phyloP scores from a whole-genome alignment of 1,140 invertebrate species.

The Lepidotrigona ventralis region DNA sequence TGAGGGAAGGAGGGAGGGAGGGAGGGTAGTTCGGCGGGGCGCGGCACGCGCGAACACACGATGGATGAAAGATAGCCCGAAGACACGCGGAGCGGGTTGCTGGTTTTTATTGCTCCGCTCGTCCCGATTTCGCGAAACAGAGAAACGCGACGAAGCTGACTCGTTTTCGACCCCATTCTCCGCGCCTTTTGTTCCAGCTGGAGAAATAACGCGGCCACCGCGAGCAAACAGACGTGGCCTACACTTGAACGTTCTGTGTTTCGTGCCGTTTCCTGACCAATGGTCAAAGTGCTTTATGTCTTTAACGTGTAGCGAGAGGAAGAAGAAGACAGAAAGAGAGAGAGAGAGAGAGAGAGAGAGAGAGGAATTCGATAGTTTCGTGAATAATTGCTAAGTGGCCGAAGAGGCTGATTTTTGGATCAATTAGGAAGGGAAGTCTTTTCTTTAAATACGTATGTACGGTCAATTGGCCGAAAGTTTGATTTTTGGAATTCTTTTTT shows the following conservation, averaged over 20 bases:
- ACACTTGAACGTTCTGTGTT: neutral
- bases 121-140: constrained; percentile 10
- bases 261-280: constrained; percentile 4
- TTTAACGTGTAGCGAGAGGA: neutral
- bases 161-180: constrained; percentile 15
- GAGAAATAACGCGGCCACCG: constrained; percentile 15
- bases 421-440: no score
- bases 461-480: no score
- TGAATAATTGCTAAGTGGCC: constrained; percentile 4
- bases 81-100: neutral
- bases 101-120: neutral
- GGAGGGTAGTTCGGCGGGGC: neutral
- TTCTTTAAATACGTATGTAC: no score
- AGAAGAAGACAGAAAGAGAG: no score
- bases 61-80: constrained; percentile 21
- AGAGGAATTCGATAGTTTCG: neutral
- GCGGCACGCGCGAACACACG: neutral
- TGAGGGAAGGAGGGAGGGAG: no score
- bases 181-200: constrained; percentile 25
- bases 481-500: no score
- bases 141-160: constrained; percentile 3
- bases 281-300: neutral
- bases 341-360: no score
- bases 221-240: constrained; percentile 15
- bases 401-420: neutral